Evolutionary conservation across 1,140 invertebrate genomes (phyloP), one percentile per base, ranked within the genome.

Genomic region (Brachionus asplanchnoidis): DNA sequence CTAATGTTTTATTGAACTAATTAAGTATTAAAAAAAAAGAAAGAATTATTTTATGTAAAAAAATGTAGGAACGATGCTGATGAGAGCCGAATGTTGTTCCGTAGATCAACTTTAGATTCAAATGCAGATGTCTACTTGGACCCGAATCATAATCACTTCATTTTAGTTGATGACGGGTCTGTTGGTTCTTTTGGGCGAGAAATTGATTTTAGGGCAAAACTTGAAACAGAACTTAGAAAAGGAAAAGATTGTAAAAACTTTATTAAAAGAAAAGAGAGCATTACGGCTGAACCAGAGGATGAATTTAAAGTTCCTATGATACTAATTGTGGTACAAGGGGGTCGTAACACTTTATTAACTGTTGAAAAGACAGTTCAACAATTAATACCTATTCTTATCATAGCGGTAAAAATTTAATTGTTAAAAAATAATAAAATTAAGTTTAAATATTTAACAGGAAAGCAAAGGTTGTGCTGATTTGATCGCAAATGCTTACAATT

Each of bases 381-480:
- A 65, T 86, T 88, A 28, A 89, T 88, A 12, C 89, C 90, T 3
- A 87, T 90, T 12, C 86, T 91, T 14, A 86, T 90, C 4, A 87
- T 90, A 82, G 50, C 53, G 8, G 79, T 82, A 82, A 65, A 20
- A 32, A 36, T 42, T 42, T 20, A 42, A 36, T 20, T 28, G 7
- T 28, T 66, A 17, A 12, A 12, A 53, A 53, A 3, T 53, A 14
- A n/a, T 0, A 4, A 40, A 40, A 44, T 77, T 46, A 0, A 46
- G 3, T 28, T 36, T 36, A 36, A 36, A 44, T 6, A 17, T 60
- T 4, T 87, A 17, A 14, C 2, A 88, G 60, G 89, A 89, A 11
- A 89, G 89, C 3, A 89, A 89, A 12, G 86, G 89, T 53, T 88
- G 88, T 28, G 89, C 90, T 20, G 89, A 91, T 85, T 87, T 89